These are phyloP conservation scores for Echinometra lucunter DNA, from an alignment of 53 echinoderm and acorn worm species.

Conservation along the genomic window DNA sequence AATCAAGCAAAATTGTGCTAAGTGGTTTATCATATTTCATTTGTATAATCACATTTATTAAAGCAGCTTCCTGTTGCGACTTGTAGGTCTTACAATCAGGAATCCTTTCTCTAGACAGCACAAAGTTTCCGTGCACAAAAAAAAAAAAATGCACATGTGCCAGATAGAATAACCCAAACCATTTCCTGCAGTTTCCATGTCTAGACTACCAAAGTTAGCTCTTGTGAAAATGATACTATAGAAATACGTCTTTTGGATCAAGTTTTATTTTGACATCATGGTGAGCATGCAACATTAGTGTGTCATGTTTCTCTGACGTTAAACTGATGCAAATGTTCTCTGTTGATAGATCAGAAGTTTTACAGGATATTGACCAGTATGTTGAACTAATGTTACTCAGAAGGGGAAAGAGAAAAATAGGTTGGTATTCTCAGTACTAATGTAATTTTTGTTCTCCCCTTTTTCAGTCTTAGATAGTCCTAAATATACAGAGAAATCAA, in stretches of 20 bases:
- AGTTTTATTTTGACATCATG: slow-evolving; percentile 53
- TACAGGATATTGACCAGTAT: slow-evolving; percentile 28
- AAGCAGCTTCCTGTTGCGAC: no score
- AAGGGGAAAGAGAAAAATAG: background rate
- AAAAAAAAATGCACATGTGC: no score
- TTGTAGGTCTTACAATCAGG: no score
- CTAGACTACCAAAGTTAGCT: background rate
- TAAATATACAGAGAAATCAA: no score
- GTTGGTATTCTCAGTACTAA: background rate
- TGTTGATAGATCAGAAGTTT: slow-evolving; percentile 22
- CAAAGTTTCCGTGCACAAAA: no score
- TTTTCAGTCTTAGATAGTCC: background rate
- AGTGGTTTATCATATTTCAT: no score
- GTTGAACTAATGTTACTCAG: background rate
- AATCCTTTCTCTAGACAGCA: no score
- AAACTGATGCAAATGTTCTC: slow-evolving; percentile 27
- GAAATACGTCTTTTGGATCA: slow-evolving; percentile 50
- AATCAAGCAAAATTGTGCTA: no score
- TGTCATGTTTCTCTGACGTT: slow-evolving; percentile 47
- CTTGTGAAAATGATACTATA: slow-evolving; percentile 44
- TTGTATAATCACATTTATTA: no score
- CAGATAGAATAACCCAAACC: background rate
- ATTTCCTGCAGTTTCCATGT: background rate
- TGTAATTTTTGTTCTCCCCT: no score
- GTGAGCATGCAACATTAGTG: slow-evolving; percentile 43